Percentiles rank a stretch among this genome's conserved stretches.
Conservation (phyloP, 2,888 invertebrate species). For the Apamea anceps region DNA sequence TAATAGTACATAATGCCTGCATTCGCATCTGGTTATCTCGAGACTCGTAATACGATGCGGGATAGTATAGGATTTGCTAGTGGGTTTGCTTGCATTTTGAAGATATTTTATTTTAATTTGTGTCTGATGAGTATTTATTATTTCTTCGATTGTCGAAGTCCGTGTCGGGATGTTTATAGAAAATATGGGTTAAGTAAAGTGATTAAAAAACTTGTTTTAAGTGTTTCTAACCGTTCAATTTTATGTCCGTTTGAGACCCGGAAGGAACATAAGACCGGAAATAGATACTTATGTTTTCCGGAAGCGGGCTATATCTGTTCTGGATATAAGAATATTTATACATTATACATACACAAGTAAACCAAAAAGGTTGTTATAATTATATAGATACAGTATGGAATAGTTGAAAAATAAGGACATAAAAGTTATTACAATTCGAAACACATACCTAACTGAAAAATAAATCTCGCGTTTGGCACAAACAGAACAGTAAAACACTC, state of each 20-base stretch:
- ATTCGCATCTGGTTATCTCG: conserved; percentile 28
- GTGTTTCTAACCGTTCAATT: background rate
- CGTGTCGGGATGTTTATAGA: background rate
- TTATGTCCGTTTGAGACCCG: background rate
- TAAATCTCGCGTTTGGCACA: conserved; percentile 7
- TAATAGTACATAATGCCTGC: conserved; percentile 53
- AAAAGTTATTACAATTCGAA: background rate
- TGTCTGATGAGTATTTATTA: background rate
- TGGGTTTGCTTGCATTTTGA: conserved; percentile 30
- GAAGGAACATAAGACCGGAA: conserved; percentile 22
- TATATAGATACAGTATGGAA: background rate
- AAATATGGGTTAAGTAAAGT: background rate
- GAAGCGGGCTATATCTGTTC: background rate
- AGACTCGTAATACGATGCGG: conserved; percentile 30
- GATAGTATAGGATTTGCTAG: background rate
- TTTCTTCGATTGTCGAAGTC: background rate
- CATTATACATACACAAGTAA: background rate
- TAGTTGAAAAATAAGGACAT: background rate
- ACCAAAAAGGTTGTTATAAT: background rate
- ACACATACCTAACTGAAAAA: background rate
- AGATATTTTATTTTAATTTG: background rate
- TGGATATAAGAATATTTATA: background rate
- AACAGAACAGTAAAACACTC: conserved; percentile 19
- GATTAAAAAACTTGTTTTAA: background rate
- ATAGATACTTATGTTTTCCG: background rate